Evolutionary conservation across 2,113 vertebrate species (phyloP).

Genomic region (Rhodinocichla rosea): DNA sequence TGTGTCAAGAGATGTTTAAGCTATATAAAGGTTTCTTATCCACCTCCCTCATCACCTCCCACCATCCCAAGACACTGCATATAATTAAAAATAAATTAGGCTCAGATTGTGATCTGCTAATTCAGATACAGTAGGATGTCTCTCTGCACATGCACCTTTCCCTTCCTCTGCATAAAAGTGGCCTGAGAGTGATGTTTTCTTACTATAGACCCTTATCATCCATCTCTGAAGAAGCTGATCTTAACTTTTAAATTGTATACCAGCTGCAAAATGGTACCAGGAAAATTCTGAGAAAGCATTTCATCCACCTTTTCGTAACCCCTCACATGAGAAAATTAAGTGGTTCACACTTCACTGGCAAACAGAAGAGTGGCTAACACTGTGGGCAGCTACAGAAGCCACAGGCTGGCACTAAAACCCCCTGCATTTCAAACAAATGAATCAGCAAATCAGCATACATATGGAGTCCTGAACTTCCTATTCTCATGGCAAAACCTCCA

Average conservation of each 20-base stretch:
- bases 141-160: background rate
- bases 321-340: background rate
- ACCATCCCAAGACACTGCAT: background rate
- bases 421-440: background rate
- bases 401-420: background rate
- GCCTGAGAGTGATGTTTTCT: background rate
- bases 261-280: background rate
- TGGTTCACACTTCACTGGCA: rapidly evolving
- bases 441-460: background rate
- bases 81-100: background rate
- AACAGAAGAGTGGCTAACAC: background rate
- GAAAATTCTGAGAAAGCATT: background rate
- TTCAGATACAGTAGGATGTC: background rate
- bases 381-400: background rate
- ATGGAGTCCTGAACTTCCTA: background rate
- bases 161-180: background rate
- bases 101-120: background rate
- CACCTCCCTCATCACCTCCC: background rate
- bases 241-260: background rate
- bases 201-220: background rate
- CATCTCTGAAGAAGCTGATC: background rate
- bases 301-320: background rate
- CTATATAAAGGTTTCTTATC: background rate
- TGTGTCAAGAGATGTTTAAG: background rate
- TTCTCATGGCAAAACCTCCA: background rate